These are phyloP conservation scores for Hypocryptadius cinnamomeus DNA, from an alignment of 2,113 vertebrate genomes.

Conservation along the genomic window DNA sequence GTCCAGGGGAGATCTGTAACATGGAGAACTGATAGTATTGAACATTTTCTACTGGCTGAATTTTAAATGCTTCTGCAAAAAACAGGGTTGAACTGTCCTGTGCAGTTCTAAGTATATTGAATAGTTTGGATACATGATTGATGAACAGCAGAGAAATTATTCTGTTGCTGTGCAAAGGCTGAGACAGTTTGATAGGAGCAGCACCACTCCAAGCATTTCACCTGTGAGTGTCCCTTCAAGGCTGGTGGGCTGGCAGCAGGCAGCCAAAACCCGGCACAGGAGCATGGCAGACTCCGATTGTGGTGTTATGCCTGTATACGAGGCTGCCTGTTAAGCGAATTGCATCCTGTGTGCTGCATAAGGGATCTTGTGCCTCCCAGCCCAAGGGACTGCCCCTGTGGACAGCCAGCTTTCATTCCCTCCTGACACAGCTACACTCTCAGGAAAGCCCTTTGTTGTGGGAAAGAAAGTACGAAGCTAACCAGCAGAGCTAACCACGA, in stretches of 20 bases:
- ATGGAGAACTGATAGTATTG: neutral
- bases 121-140: neutral
- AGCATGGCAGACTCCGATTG: accelerated
- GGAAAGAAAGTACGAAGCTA: accelerated
- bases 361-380: neutral
- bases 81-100: neutral
- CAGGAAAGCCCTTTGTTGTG: neutral
- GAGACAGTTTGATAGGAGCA: neutral
- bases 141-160: neutral
- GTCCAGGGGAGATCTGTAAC: neutral
- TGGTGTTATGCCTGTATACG: accelerated
- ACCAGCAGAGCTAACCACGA: neutral
- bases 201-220: neutral
- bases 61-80: neutral
- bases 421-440: accelerated
- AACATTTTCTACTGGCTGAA: neutral
- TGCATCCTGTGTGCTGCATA: accelerated
- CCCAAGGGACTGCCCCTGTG: neutral
- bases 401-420: neutral
- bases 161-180: neutral
- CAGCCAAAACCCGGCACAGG: neutral
- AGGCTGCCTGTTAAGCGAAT: neutral
- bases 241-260: neutral
- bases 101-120: accelerated
- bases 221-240: neutral